Evolutionary conservation across 2,888 invertebrate species (phyloP).

Genomic region (Drosophila dives): DNA sequence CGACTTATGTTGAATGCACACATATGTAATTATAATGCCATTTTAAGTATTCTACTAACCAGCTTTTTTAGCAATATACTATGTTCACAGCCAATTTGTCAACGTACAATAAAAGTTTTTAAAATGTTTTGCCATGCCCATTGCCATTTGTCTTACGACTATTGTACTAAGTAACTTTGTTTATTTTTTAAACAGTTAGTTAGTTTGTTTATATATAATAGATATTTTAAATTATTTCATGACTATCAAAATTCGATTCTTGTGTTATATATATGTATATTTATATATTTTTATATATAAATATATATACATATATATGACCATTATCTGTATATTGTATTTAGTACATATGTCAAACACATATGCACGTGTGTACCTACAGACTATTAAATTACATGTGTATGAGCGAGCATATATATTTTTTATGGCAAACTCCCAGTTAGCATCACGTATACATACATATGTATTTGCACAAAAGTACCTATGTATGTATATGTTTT

Average conservation of each 20-base stretch:
- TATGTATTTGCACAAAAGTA: constrained; percentile 27
- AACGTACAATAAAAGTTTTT: constrained; percentile 54
- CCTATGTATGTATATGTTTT: constrained; percentile 43
- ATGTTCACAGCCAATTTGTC: constrained; percentile 73
- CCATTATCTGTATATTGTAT: neutral
- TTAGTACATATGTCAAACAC: neutral
- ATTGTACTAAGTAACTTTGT: constrained; percentile 51
- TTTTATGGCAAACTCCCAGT: constrained; percentile 22
- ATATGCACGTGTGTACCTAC: neutral
- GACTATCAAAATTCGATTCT: constrained; percentile 6
- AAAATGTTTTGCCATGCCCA: constrained; percentile 48
- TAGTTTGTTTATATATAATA: neutral
- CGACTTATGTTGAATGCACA: constrained; percentile 1
- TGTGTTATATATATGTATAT: neutral
- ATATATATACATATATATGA: no score
- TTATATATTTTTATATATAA: neutral
- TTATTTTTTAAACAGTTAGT: neutral
- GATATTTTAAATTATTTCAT: constrained; percentile 1
- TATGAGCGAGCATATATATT: neutral
- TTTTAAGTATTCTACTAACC: constrained; percentile 11
- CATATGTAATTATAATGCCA: constrained; percentile 3
- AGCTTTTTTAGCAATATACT: constrained; percentile 47
- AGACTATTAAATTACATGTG: neutral
- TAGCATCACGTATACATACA: constrained; percentile 7
- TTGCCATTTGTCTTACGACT: constrained; percentile 41